phyloP scores from a whole-genome alignment of 2,113 vertebrate species.

The Antechinus stuartii region DNA sequence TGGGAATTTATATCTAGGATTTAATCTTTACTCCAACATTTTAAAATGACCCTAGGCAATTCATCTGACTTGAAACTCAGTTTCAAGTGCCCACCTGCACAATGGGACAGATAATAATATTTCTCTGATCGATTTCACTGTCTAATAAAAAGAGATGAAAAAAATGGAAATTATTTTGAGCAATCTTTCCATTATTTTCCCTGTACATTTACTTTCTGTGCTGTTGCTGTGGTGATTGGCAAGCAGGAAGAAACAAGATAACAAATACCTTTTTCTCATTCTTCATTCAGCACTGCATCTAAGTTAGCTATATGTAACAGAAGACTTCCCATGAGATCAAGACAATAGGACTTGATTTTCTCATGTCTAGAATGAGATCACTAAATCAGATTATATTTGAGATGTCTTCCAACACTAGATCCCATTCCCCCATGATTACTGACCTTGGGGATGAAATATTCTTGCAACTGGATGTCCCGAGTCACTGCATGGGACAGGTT shows the following conservation, averaged over 20 bases:
- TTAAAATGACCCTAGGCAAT: background rate
- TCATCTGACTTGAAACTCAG: background rate
- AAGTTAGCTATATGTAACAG: background rate
- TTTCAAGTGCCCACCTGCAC: background rate
- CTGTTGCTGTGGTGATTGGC: background rate
- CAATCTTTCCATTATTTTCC: too few species aligned
- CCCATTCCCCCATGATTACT: background rate
- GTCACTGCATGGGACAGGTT: background rate
- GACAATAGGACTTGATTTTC: background rate
- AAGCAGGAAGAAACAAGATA: background rate
- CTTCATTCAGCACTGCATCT: background rate
- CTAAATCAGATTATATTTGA: background rate
- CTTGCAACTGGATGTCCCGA: background rate
- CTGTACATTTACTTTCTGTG: background rate
- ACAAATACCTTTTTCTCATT: background rate
- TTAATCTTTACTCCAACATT: background rate
- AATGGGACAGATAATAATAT: background rate
- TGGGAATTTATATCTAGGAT: background rate
- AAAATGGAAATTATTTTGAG: too few species aligned
- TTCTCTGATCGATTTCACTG: background rate
- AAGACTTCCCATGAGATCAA: background rate
- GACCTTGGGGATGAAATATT: background rate
- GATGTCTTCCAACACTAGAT: background rate
- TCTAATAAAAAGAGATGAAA: too few species aligned
- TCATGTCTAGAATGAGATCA: background rate